Base-by-base conservation (phyloP, 2,113 vertebrate genomes). In the Eira barbara region DNA sequence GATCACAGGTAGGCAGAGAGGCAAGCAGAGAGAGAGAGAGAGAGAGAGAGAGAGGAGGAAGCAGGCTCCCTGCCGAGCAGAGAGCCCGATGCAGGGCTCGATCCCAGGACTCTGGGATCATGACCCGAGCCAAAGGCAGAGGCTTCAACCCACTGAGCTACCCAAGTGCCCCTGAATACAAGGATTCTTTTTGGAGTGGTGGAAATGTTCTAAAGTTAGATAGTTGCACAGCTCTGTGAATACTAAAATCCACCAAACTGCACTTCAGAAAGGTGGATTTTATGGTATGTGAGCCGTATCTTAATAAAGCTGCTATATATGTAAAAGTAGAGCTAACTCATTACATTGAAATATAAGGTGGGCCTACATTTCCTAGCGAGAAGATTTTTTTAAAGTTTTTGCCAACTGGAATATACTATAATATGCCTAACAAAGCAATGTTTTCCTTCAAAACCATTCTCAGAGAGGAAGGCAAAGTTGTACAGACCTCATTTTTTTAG, bases 371-470 rank as follows among this genome's bases (percentile, higher is more conserved):
- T 96, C 45, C 27, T 85, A 87, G 61, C n/a, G 42, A 74, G 65
- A 90, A 93, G 91, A 55, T 59, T 78, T 76, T 76, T 25, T 10
- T 2, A 0, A 78, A 47, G 61, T 74, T 63, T 52, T 94, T 89
- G n/a, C 34, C 42, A 55, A 18, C 49, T 92, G 85, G 18, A 95
- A 65, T 86, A 76, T 69, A 61, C 15, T 55, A 69, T 17, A 69
- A 23, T 55, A 42, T 90, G 25, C 36, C 59, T 57, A 52, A 63
- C 10, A 73, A 96, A 29, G 67, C 65, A 59, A 83, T 82, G 29
- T 83, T 95, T 78, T 63, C 49, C 63, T 96, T 67, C 23, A 91
- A 97, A 93, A 97, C 17, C 49, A 11, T 82, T n/a, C 59, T 95
- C 31, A 49, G 36, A 91, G 94, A 79, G 34, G 21, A 65, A 80